Evolutionary conservation across 2,797 vertebrate species (phyloP).

Genomic region (Steatocranus sp.): DNA sequence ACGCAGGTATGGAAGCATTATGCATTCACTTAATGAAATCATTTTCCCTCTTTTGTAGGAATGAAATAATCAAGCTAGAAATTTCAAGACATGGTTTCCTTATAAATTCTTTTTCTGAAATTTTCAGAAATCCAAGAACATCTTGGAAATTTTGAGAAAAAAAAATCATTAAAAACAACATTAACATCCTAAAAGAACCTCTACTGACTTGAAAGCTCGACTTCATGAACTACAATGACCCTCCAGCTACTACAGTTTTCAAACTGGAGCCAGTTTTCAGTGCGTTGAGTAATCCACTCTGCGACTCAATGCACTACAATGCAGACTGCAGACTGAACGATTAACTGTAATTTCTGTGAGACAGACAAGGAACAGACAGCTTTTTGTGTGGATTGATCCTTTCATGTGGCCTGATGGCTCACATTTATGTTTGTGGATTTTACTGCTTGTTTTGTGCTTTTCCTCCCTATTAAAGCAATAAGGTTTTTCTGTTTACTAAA

Average conservation of each 20-base stretch:
- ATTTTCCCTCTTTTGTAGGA: neutral
- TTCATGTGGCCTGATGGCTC: neutral
- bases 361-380: neutral
- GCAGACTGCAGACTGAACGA: neutral
- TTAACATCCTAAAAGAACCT: too few relatives aligned
- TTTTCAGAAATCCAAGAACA: too few relatives aligned
- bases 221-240: too few relatives aligned
- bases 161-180: too few relatives aligned
- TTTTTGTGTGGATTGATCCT: neutral
- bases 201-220: too few relatives aligned
- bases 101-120: neutral
- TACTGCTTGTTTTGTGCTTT: neutral
- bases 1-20: accelerated
- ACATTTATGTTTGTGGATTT: neutral
- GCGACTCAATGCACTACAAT: neutral
- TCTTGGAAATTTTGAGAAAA: too few relatives aligned
- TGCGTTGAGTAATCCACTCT: neutral
- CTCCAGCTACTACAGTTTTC: too few relatives aligned
- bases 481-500: neutral
- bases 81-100: neutral
- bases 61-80: neutral
- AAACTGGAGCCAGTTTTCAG: too few relatives aligned
- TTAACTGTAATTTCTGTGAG: neutral
- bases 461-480: neutral
- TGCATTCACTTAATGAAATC: neutral